phyloP scores from a whole-genome alignment of 2,797 vertebrate genomes.

The Trachurus trachurus region DNA sequence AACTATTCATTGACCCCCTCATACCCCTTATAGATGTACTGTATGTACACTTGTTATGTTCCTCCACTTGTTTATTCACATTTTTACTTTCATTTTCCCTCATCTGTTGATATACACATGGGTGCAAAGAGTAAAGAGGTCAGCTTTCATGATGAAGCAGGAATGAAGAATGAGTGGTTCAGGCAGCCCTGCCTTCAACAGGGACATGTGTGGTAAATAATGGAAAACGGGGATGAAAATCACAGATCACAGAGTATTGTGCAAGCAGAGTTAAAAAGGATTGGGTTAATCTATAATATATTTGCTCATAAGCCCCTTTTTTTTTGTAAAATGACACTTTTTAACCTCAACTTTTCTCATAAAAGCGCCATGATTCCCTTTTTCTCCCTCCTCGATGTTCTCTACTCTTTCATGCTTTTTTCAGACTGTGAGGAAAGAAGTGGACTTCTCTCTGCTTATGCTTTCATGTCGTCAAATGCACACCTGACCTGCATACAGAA shows the following conservation, averaged over 20 bases:
- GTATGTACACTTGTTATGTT: background rate
- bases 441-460: background rate
- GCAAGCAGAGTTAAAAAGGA: conserved; percentile 41
- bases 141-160: conserved; percentile 33
- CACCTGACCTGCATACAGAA: background rate
- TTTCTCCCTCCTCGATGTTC: background rate
- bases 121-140: conserved; percentile 21
- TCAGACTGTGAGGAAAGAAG: conserved; percentile 1
- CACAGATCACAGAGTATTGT: conserved; percentile 35
- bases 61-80: background rate
- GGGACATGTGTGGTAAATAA: conserved; percentile 56
- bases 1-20: background rate
- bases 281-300: conserved; percentile 38
- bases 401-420: conserved; percentile 6
- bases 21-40: background rate
- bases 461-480: conserved; percentile 9
- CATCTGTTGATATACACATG: background rate
- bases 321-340: conserved; percentile 26
- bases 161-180: conserved; percentile 17
- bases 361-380: conserved; percentile 11
- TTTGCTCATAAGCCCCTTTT: conserved; percentile 1
- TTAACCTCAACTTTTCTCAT: background rate
- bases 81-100: background rate
- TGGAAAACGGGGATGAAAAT: conserved; percentile 45
- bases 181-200: conserved; percentile 34